Evolutionary conservation across 2,113 vertebrate genomes (phyloP), one percentile per base, ranked within the genome.

Genomic region (Chinchilla lanigera): DNA sequence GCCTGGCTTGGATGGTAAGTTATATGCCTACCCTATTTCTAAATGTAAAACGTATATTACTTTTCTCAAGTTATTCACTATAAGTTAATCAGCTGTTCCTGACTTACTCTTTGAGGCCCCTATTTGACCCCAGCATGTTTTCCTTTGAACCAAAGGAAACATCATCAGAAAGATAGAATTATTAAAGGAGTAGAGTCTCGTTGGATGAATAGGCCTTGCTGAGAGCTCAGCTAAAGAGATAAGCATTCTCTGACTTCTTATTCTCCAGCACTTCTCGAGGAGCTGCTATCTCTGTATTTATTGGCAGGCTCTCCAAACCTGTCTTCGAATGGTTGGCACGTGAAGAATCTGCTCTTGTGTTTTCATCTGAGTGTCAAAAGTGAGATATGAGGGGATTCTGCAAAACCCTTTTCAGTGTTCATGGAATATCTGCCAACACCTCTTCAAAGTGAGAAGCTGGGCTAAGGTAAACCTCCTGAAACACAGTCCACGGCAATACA

Each of bases 1-100:
- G 77, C 35, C 69, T 92, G 69, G 47, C 60, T 93, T 94, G 26
- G 50, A 35, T 44, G 73, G 24, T 77, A 77, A 47, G 44, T 47
- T 77, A 52, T 14, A 69, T 14, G 41, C 3, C 52, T 77, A 71
- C 2, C 17, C 33, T 86, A 60, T n/a, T 84, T 88, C 38, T 89
- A 82, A 91, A 82, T 54, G 77, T 93, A 80, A 78, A 75, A n/a
- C 41, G 4, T 33, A 9, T 54, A 41, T 88, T 81, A 38, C 71
- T 90, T 93, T 88, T 71, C 71, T 95, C 35, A 85, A 41, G 26
- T 87, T 91, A 89, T n/a, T 97, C 89, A 89, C n/a, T 93, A 88
- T 77, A 78, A 80, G 16, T 44, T 22, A 67, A 83, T 63, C 56
- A 63, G 5, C 47, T 52, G 14, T 41, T 75, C 26, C 75, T 87